Base-by-base conservation (phyloP, 1,140 invertebrate species). In the Trichomalopsis sarcophagae region DNA sequence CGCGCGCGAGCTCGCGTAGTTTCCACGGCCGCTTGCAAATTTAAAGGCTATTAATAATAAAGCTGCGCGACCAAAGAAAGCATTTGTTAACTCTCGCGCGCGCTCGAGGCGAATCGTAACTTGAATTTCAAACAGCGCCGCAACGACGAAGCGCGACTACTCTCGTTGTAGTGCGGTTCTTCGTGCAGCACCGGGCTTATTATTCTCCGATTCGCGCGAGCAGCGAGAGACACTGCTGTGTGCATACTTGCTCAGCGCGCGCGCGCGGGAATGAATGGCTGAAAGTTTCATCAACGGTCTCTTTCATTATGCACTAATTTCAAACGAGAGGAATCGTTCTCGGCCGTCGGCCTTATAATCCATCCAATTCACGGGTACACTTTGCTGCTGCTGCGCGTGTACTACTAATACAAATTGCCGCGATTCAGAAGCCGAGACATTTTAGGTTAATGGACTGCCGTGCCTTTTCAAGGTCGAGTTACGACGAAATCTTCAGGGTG, bases 21-120 rank as follows among this genome's bases (percentile, higher is more conserved):
- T 36, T 17, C 7, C n/a, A 6, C 55, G 55, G 7, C 55, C 50
- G 21, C 75, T 50, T 77, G 27, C 44, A 50, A 50, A 77, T 77
- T 50, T 77, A 55, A 47, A 50, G n/a, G 21, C 75, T 17, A 77
- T 77, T 77, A 77, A 77, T 75, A 75, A 75, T 77, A 77, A 50
- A 77, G 21, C 9, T 27, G 5, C 55, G 17, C 55, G 55, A 21
- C 33, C 3, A 21, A 36, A 44, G 27, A 74, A 74, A 74, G 33
- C 73, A 36, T 44, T 74, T 36, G 36, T 74, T 74, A 74, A 71
- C 69, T 71, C 30, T 27, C 27, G 27, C 1, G 27, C 27, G 1
- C 10, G 55, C 55, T 62, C 17, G 55, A 17, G 55, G 55, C 55
- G 55, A 7, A 21, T 62, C 55, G 55, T n/a, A 71, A 74, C 27